Base-by-base conservation (phyloP, 2,888 invertebrate species). In the Eristalis arbustorum region DNA sequence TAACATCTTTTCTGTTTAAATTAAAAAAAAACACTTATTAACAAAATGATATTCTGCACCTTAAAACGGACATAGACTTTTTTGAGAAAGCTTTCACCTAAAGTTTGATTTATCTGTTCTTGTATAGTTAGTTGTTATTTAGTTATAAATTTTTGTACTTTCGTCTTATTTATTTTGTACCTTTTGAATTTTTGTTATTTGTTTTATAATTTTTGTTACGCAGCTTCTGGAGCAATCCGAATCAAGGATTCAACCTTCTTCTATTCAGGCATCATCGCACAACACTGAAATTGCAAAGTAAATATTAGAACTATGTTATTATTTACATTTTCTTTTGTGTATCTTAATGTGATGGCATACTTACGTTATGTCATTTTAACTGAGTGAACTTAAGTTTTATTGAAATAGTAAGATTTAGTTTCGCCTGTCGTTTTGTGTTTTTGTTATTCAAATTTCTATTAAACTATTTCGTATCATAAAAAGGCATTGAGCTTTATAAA, bases 221-320 rank as follows among this genome's bases (percentile, higher is more conserved):
- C 94, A 96, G 96, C 95, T 95, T 94, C 94, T 95, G 95, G 95
- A 95, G 93, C 94, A 94, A 92, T 93, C 94, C 90, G 93, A 93
- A 91, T 91, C 94, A 90, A 93, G 94, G 92, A 93, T 93, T 92
- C 89, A 88, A 90, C 93, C 90, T 89, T 90, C 92, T 92, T 94
- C 94, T 93, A 93, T 91, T 91, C 91, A 92, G 92, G 92, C 93
- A 90, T 93, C 93, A 91, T 92, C 94, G 91, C 93, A 93, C 92
- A 93, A 92, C 92, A 94, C 93, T 92, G 94, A 94, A 91, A 93
- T 93, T 92, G 93, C 94, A 94, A 95, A 94, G 95, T 95, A 95
- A 95, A 94, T 95, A 95, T 94, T 87, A 90, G 89, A 91, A 90
- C 90, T 92, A 90, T 90, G 91, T 91, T 90, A 89, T 90, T 89